These are phyloP conservation scores for Myotis lucifugus DNA, from an alignment of 2,113 vertebrate genomes.

Conservation along the genomic window DNA sequence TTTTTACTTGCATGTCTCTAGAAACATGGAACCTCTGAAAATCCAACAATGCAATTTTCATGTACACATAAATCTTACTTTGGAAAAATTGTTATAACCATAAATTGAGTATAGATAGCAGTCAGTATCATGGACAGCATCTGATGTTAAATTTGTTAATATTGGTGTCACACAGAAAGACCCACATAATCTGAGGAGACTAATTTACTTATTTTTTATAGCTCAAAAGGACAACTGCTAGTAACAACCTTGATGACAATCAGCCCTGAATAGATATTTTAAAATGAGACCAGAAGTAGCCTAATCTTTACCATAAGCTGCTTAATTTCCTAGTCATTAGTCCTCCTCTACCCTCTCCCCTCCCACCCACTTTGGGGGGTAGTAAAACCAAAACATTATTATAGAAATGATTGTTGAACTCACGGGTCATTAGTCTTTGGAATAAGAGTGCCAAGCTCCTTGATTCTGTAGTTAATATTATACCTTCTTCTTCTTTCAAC, in stretches of 20 bases:
- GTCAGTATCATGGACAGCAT: not conserved
- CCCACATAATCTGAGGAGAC: not conserved
- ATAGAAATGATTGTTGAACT: conserved; percentile 86
- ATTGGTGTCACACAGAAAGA: not conserved
- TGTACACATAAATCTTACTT: not conserved
- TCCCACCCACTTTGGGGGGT: conserved; percentile 13
- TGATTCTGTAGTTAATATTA: conserved; percentile 99
- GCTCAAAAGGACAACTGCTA: not conserved
- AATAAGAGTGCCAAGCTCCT: conserved; percentile 98
- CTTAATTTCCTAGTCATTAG: conserved; percentile 41
- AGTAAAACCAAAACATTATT: conserved; percentile 79
- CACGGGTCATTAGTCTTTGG: conserved; percentile 99
- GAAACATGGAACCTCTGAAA: conserved; percentile 17
- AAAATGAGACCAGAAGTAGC: not conserved
- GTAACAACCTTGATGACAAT: not conserved
- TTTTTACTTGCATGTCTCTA: not conserved
- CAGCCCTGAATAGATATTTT: not conserved
- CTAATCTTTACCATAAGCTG: not conserved
- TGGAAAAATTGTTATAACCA: not conserved
- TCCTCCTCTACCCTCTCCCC: not conserved
- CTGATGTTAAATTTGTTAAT: not conserved
- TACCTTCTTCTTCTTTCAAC: conserved; percentile 98
- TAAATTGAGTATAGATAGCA: not conserved
- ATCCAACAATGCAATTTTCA: not conserved
- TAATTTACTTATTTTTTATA: not conserved